Evolutionary conservation across 2,797 vertebrate species (phyloP).

Genomic region (Microctenopoma stevenorrisi): DNA sequence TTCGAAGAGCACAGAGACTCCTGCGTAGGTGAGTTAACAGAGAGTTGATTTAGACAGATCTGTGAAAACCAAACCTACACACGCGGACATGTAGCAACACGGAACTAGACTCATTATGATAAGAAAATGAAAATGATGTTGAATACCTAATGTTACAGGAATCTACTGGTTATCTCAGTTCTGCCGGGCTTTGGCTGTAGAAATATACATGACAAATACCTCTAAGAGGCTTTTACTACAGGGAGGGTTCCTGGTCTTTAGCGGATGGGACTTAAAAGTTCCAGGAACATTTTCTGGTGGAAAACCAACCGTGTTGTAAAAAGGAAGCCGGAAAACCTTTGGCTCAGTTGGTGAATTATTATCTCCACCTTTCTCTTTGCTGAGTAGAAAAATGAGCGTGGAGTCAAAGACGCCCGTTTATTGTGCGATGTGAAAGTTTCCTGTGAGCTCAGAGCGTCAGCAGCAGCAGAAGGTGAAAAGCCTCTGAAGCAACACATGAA

Average conservation of each 20-base stretch:
- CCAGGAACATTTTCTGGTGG: too few relatives aligned
- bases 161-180: too few relatives aligned
- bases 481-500: constrained; percentile 27
- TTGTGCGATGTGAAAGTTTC: constrained; percentile 17
- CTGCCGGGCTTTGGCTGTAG: too few relatives aligned
- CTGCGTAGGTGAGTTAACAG: constrained; percentile 85
- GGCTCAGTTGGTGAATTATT: not conserved
- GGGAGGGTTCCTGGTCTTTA: too few relatives aligned
- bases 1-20: constrained; percentile 92
- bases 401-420: constrained; percentile 18
- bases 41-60: too few relatives aligned
- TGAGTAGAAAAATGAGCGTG: not conserved
- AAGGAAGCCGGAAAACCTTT: not conserved
- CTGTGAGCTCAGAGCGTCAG: constrained; percentile 24
- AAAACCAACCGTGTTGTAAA: not conserved
- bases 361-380: not conserved
- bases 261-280: too few relatives aligned
- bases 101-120: not conserved
- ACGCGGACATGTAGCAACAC: not conserved
- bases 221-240: too few relatives aligned
- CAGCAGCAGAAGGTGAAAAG: constrained; percentile 25
- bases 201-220: too few relatives aligned
- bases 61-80: not conserved
- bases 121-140: too few relatives aligned
- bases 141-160: too few relatives aligned